phyloP scores from a whole-genome alignment of 1,140 invertebrate genomes.

The Pseudoatta argentina region DNA sequence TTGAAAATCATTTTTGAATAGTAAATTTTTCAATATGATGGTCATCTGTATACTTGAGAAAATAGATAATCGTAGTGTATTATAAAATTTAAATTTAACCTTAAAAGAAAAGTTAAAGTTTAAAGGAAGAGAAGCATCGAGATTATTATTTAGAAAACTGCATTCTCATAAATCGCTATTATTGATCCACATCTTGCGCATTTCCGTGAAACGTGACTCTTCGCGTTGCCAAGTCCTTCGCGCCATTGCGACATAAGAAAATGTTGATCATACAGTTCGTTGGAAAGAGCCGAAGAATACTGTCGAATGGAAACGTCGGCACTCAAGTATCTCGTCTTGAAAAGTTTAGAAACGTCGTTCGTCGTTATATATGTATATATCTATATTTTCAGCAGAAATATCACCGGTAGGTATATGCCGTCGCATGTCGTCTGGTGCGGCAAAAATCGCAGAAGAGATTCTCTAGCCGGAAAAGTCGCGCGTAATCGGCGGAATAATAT shows the following conservation, averaged over 20 bases:
- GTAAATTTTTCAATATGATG: too few relatives aligned
- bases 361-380: conserved; percentile 17
- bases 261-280: conserved; percentile 25
- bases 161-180: conserved; percentile 8
- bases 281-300: background rate
- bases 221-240: conserved; percentile 9
- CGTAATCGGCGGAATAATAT: conserved; percentile 58
- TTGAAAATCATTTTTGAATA: background rate
- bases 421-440: background rate
- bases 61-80: background rate
- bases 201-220: conserved; percentile 24
- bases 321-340: background rate
- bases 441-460: conserved; percentile 53
- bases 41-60: too few relatives aligned
- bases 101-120: conserved; percentile 3
- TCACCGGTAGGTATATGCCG: background rate
- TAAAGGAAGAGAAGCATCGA: background rate
- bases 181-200: conserved; percentile 19
- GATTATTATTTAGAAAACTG: conserved; percentile 13
- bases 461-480: conserved; percentile 31
- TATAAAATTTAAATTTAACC: background rate
- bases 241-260: conserved; percentile 17
- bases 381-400: conserved; percentile 12
- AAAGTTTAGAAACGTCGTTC: conserved; percentile 26
- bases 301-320: background rate